phyloP scores from a whole-genome alignment of 2,888 invertebrate species.

The Diadromus collaris region DNA sequence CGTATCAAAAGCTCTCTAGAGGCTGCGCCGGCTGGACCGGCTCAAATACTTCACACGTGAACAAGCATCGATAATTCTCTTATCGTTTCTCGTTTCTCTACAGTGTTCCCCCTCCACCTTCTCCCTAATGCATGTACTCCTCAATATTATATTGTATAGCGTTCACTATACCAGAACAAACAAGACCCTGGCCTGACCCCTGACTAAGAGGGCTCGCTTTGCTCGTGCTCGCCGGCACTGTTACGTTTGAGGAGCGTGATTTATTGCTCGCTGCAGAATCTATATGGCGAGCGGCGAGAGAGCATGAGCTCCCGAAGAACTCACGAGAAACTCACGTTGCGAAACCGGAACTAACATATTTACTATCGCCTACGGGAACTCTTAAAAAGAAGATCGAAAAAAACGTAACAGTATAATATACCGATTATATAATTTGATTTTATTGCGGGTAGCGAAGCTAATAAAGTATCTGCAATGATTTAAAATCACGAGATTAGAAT shows the following conservation, averaged over 20 bases:
- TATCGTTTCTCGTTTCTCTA: slow-evolving; percentile 65
- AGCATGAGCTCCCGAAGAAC: slow-evolving; percentile 24
- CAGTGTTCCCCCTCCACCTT: slow-evolving; percentile 52
- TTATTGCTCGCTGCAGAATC: slow-evolving; percentile 41
- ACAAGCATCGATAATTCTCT: slow-evolving; percentile 54
- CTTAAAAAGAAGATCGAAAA: not conserved
- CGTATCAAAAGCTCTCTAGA: slow-evolving; percentile 22
- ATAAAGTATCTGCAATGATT: not conserved
- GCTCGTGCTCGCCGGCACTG: slow-evolving; percentile 31
- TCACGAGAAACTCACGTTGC: slow-evolving; percentile 34
- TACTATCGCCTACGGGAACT: slow-evolving; percentile 26
- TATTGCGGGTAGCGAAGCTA: not conserved
- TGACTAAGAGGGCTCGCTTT: not conserved
- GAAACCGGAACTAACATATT: slow-evolving; percentile 45
- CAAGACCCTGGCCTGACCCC: slow-evolving; percentile 34
- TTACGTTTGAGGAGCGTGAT: slow-evolving; percentile 45
- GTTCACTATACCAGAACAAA: slow-evolving; percentile 15
- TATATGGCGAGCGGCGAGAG: slow-evolving; percentile 11
- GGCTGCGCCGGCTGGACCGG: slow-evolving; percentile 40
- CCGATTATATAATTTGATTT: not conserved
- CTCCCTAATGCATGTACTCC: slow-evolving; percentile 25
- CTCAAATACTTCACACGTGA: slow-evolving; percentile 42
- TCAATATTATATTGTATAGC: slow-evolving; percentile 4
- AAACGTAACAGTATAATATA: not conserved
- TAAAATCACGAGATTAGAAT: not conserved